Percentiles rank a stretch among this genome's conserved stretches.
These are phyloP conservation scores for Bolinopsis microptera DNA, from an alignment of 37 sponge, comb jelly and placozoan species.

Conservation along the genomic window DNA sequence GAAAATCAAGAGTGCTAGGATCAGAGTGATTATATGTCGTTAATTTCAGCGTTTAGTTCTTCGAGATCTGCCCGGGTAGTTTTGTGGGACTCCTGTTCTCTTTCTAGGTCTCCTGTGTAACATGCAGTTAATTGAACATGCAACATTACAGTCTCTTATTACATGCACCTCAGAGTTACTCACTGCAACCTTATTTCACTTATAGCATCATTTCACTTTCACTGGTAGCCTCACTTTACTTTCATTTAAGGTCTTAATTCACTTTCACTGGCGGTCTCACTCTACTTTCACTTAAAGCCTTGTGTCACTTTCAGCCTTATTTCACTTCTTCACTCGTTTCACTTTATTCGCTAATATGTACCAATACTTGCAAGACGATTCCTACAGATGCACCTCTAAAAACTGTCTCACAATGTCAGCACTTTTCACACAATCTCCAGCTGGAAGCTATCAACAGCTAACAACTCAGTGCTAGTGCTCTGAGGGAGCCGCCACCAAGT, in stretches of 20 bases:
- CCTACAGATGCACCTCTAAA: too few species aligned
- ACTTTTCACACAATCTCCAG: too few species aligned
- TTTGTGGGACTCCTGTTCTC: not conserved
- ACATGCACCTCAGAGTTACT: not conserved
- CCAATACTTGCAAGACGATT: too few species aligned
- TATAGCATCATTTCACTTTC: not conserved
- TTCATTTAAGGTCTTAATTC: not conserved
- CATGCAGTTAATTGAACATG: constrained; percentile 25
- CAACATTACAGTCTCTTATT: not conserved
- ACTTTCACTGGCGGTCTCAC: not conserved
- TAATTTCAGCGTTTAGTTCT: constrained; percentile 61
- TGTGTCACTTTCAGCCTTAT: not conserved
- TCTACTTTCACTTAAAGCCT: not conserved
- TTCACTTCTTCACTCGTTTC: not conserved
- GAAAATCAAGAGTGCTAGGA: not conserved
- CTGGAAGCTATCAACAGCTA: too few species aligned
- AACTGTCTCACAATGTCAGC: too few species aligned
- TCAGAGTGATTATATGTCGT: constrained; percentile 27
- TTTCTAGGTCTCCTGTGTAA: constrained; percentile 19
- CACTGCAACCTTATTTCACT: not conserved
- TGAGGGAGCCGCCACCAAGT: too few species aligned
- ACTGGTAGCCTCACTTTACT: not conserved
- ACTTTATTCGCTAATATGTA: not conserved
- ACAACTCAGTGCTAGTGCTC: too few species aligned
- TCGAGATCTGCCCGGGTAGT: constrained; percentile 15